phyloP scores from a whole-genome alignment of 1,140 invertebrate species.

The Pygmarrhopalites habei region DNA sequence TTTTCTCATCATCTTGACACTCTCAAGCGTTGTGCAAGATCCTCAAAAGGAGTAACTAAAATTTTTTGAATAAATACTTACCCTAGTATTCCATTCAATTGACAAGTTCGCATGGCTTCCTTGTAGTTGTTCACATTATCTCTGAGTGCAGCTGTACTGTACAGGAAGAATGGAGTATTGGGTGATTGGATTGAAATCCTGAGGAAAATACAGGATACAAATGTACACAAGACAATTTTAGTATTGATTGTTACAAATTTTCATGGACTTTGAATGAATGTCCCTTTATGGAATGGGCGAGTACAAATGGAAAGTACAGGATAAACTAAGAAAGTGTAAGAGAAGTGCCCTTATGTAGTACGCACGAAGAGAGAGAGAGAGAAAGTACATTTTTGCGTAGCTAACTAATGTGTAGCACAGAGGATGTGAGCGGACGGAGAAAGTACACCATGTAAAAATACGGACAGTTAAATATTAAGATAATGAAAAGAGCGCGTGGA shows the following conservation, averaged over 20 bases:
- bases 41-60: too few relatives aligned
- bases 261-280: background rate
- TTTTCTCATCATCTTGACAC: too few relatives aligned
- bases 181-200: slow-evolving; percentile 20
- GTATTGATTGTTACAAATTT: background rate
- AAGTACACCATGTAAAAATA: too few relatives aligned
- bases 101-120: slow-evolving; percentile 37
- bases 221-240: background rate
- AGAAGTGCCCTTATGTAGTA: too few relatives aligned
- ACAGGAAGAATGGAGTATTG: slow-evolving; percentile 41
- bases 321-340: background rate
- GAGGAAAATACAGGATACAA: background rate
- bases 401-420: too few relatives aligned
- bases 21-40: too few relatives aligned
- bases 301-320: background rate
- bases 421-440: too few relatives aligned
- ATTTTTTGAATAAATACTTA: slow-evolving; percentile 9
- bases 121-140: slow-evolving; percentile 41
- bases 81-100: slow-evolving; percentile 36
- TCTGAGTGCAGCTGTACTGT: slow-evolving; percentile 41
- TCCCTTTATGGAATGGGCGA: too few relatives aligned
- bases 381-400: too few relatives aligned
- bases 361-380: too few relatives aligned
- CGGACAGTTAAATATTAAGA: too few relatives aligned
- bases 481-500: too few relatives aligned